Conservation (phyloP, 2,797 vertebrate genomes). For the Aratinga solstitialis region DNA sequence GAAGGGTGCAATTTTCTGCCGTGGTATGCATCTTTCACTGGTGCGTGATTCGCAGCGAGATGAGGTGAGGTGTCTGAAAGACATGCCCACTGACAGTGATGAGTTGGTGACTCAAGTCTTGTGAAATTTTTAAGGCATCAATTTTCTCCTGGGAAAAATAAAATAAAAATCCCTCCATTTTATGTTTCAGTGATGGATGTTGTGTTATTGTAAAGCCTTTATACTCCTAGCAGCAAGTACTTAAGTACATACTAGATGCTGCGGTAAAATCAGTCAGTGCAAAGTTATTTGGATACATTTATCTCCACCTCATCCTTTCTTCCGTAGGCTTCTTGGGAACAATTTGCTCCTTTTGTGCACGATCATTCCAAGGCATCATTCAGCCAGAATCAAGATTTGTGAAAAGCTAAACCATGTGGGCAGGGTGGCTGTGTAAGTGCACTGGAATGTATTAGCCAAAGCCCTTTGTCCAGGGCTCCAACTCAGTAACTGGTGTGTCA, state of each 20-base stretch:
- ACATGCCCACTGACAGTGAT: not conserved
- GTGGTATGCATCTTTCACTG: not conserved
- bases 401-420: not conserved
- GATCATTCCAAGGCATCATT: not conserved
- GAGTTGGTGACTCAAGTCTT: conserved; percentile 19
- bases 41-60: not conserved
- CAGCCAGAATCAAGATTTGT: not conserved
- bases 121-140: conserved; percentile 1
- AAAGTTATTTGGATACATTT: not conserved
- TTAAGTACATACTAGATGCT: not conserved
- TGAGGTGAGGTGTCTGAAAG: not conserved
- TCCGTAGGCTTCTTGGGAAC: not conserved
- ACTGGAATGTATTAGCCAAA: not conserved
- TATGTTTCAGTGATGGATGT: conserved; percentile 10
- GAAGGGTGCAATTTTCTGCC: conserved; percentile 7
- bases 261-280: not conserved
- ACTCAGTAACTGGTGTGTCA: not conserved
- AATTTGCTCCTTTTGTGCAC: not conserved
- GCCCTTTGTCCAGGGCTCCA: conserved; percentile 1
- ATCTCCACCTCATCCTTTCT: not conserved
- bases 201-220: conserved; percentile 15
- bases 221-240: not conserved
- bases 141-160: not conserved
- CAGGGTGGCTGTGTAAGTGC: not conserved
- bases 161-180: conserved; percentile 24